Evolutionary conservation across 2,888 invertebrate genomes (phyloP).

Genomic region (Agrilus mali): DNA sequence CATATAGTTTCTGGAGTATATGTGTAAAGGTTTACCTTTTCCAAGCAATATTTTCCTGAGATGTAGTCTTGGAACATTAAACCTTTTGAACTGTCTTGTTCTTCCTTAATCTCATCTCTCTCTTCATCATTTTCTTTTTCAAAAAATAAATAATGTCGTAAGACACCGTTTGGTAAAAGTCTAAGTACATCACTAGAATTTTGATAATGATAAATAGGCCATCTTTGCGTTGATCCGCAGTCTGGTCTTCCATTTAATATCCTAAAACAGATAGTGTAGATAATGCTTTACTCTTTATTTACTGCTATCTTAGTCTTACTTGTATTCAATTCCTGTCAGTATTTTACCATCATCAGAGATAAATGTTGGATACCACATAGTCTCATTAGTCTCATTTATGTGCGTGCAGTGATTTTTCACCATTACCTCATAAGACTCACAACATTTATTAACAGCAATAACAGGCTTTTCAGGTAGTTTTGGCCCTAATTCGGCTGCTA

Average conservation of each 20-base stretch:
- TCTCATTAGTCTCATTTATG: constrained; percentile 46
- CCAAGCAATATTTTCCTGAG: constrained; percentile 68
- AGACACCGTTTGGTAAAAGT: constrained; percentile 54
- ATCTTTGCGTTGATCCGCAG: constrained; percentile 56
- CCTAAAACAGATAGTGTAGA: constrained; percentile 24
- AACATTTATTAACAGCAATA: constrained; percentile 62
- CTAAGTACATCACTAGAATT: constrained; percentile 48
- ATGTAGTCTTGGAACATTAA: constrained; percentile 56
- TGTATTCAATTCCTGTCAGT: constrained; percentile 39
- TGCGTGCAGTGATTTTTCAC: constrained; percentile 53
- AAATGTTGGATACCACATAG: constrained; percentile 49
- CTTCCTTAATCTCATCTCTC: constrained; percentile 30
- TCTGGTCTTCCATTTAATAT: constrained; percentile 53
- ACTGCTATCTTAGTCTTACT: constrained; percentile 15
- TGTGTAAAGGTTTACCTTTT: constrained; percentile 45
- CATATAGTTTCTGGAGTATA: not conserved
- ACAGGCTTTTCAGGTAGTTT: not conserved
- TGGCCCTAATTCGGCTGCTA: not conserved
- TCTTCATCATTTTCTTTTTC: constrained; percentile 34
- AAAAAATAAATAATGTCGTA: constrained; percentile 56
- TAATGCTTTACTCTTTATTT: not conserved
- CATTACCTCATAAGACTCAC: constrained; percentile 57
- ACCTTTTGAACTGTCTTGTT: constrained; percentile 33
- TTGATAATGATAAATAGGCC: constrained; percentile 51
- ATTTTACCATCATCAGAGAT: constrained; percentile 48